phyloP scores from a whole-genome alignment of 2,888 invertebrate species.

The Hypolimnas misippus region DNA sequence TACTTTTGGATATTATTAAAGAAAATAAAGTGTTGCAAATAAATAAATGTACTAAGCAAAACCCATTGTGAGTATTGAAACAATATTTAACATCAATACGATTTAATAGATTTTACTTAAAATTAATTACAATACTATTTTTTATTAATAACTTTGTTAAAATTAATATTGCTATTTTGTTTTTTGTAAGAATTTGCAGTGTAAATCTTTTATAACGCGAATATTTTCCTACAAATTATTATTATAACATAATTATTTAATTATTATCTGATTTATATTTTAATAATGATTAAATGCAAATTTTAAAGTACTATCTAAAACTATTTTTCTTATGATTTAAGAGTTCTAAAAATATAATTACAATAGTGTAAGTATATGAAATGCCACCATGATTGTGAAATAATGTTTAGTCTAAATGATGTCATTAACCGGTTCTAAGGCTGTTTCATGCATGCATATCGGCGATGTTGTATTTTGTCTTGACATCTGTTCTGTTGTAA shows the following conservation, averaged over 20 bases:
- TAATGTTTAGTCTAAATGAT: constrained; percentile 55
- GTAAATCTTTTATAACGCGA: constrained; percentile 2
- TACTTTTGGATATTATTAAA: constrained; percentile 58
- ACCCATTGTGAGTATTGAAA: constrained; percentile 40
- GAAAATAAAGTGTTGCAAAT: constrained; percentile 42
- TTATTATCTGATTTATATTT: not conserved
- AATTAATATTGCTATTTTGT: constrained; percentile 5
- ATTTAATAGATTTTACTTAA: constrained; percentile 43
- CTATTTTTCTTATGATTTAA: constrained; percentile 5
- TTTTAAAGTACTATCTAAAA: constrained; percentile 11
- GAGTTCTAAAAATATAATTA: constrained; percentile 32
- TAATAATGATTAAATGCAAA: constrained; percentile 28
- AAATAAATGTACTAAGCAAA: constrained; percentile 23
- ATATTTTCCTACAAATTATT: not conserved
- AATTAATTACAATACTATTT: constrained; percentile 20
- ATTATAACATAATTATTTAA: constrained; percentile 9
- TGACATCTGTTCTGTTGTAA: constrained; percentile 70
- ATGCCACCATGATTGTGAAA: constrained; percentile 49
- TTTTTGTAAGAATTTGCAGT: constrained; percentile 18
- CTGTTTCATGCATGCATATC: constrained; percentile 70
- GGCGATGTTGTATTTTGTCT: constrained; percentile 63
- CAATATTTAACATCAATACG: constrained; percentile 41
- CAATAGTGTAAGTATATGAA: constrained; percentile 54
- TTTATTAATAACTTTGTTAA: not conserved
- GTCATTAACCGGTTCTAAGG: constrained; percentile 80